Evolutionary conservation across 2,888 invertebrate genomes (phyloP).

Genomic region (Oscheius sp.): DNA sequence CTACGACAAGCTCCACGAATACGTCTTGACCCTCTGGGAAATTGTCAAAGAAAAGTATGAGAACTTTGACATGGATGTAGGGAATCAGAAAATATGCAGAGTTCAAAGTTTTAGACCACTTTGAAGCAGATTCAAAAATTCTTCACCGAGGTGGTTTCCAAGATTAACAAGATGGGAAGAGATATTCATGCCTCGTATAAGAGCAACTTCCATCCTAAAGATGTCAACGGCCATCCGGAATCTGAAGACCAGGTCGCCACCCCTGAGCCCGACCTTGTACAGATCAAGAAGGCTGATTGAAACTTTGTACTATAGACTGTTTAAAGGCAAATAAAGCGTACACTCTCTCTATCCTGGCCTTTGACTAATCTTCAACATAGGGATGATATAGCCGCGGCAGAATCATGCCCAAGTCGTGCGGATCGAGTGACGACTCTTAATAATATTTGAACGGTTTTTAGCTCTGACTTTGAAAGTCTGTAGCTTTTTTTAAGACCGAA

Average conservation of each 20-base stretch:
- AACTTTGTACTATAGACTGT: no score
- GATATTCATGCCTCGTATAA: conserved; percentile 36
- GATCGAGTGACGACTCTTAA: no score
- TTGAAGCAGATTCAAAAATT: conserved; percentile 47
- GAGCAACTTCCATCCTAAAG: conserved; percentile 31
- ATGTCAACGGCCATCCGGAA: neutral
- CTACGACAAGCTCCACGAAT: conserved; percentile 63
- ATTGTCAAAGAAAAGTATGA: conserved; percentile 59
- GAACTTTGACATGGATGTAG: conserved; percentile 55
- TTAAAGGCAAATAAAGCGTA: neutral
- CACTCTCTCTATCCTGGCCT: neutral
- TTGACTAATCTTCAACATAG: no score
- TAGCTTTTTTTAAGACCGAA: no score
- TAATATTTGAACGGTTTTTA: no score
- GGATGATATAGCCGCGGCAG: neutral
- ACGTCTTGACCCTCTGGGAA: conserved; percentile 65
- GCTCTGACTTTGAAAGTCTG: no score
- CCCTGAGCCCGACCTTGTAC: neutral
- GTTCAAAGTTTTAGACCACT: conserved; percentile 40
- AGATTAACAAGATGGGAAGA: conserved; percentile 47
- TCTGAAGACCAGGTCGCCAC: conserved; percentile 1
- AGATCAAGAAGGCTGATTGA: neutral
- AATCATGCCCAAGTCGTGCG: neutral
- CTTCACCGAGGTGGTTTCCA: conserved; percentile 46
- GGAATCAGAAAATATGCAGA: conserved; percentile 10